A percentile compares a stretch with the other conserved stretches of the same genome.
Evolutionary conservation across 2,113 vertebrate genomes (phyloP).

Genomic region (Myotis davidii): DNA sequence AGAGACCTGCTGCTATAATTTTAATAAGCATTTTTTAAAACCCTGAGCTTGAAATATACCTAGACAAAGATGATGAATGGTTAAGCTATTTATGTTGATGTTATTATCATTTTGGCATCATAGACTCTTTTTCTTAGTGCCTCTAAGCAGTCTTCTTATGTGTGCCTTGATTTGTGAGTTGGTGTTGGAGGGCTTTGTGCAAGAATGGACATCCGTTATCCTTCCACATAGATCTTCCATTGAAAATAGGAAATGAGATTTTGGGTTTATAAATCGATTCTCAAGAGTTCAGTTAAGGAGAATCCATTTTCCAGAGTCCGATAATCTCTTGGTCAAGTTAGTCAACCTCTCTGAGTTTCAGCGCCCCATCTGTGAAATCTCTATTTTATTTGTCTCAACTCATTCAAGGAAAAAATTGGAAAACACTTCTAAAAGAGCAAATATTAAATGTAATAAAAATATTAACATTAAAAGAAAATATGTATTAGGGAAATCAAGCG

Average conservation of each 20-base stretch:
- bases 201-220: not conserved
- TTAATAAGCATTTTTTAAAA: not conserved
- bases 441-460: conserved; percentile 41
- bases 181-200: not conserved
- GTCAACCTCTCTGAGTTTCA: not conserved
- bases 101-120: not conserved
- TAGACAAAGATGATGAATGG: not conserved
- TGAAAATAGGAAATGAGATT: conserved; percentile 30
- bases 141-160: not conserved
- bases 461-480: not conserved
- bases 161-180: not conserved
- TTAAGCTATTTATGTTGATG: not conserved
- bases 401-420: not conserved
- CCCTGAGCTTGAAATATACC: not conserved
- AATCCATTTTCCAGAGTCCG: conserved; percentile 44
- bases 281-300: not conserved
- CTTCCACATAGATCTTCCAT: not conserved
- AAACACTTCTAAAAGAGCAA: not conserved
- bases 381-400: conserved; percentile 43
- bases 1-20: not conserved
- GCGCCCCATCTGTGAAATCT: not conserved
- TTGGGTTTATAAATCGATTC: conserved; percentile 44
- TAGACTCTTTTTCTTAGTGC: not conserved
- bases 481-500: not conserved
- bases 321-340: conserved; percentile 30